These are phyloP conservation scores for Cyrtodaria siliqua DNA, from an alignment of 2,888 invertebrate species.

Conservation along the genomic window DNA sequence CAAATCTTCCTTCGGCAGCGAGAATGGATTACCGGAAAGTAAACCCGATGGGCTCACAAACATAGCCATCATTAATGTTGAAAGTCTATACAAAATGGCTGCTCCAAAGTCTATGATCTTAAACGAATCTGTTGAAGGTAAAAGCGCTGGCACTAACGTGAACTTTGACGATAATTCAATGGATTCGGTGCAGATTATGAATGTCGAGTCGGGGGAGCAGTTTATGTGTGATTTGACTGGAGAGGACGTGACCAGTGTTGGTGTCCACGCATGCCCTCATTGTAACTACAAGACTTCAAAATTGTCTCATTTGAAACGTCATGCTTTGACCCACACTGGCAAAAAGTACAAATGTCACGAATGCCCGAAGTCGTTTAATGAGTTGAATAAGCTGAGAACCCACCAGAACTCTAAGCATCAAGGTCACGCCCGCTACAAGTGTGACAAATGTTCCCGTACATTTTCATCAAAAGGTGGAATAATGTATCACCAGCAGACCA, in stretches of 20 bases:
- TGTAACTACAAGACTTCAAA: slow-evolving; percentile 54
- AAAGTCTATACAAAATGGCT: slow-evolving; percentile 14
- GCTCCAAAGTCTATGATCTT: too few relatives aligned
- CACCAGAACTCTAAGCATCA: slow-evolving; percentile 39
- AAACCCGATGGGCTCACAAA: background rate
- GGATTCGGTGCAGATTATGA: slow-evolving; percentile 49
- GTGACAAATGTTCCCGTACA: slow-evolving; percentile 50
- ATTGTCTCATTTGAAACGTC: slow-evolving; percentile 45
- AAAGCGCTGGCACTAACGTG: slow-evolving; percentile 19
- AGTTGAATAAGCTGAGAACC: slow-evolving; percentile 24
- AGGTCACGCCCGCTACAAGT: slow-evolving; percentile 45
- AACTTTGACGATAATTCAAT: slow-evolving; percentile 26
- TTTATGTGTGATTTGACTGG: slow-evolving; percentile 26
- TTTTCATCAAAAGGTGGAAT: slow-evolving; percentile 62
- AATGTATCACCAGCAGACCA: slow-evolving; percentile 56
- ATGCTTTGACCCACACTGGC: slow-evolving; percentile 40
- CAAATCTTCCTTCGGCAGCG: background rate
- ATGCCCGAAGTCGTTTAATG: slow-evolving; percentile 40
- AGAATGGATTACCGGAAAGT: background rate
- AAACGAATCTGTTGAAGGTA: slow-evolving; percentile 1
- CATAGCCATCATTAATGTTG: slow-evolving; percentile 23
- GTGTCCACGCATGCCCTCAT: slow-evolving; percentile 31
- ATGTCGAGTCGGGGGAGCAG: slow-evolving; percentile 46
- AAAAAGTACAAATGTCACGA: slow-evolving; percentile 42
- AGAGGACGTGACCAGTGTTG: slow-evolving; percentile 8